These are phyloP conservation scores for Neoarius graeffei DNA, from an alignment of 2,113 vertebrate species.

Conservation along the genomic window DNA sequence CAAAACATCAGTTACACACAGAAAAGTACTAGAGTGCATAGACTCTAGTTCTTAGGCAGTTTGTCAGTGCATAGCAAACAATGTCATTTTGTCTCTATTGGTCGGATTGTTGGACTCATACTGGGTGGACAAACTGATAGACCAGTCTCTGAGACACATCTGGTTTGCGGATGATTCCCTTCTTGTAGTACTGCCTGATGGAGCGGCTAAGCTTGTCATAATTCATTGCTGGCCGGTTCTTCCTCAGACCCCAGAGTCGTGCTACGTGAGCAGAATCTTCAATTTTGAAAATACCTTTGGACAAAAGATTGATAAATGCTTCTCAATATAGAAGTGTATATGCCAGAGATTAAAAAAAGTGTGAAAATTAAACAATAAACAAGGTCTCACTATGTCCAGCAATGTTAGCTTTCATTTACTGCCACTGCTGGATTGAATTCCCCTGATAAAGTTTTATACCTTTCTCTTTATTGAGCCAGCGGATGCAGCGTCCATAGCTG, in stretches of 20 bases:
- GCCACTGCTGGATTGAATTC: not conserved
- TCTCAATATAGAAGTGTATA: not conserved
- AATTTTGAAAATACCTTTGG: conserved; percentile 93
- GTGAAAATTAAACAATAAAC: not conserved
- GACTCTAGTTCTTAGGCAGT: conserved; percentile 19
- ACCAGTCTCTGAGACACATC: conserved; percentile 97
- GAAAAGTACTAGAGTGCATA: conserved; percentile 8
- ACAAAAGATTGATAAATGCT: not conserved
- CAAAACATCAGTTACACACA: conserved; percentile 3
- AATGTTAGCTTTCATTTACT: not conserved
- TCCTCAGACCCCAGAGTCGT: conserved; percentile 92
- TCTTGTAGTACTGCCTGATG: conserved; percentile 99
- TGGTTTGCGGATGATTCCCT: conserved; percentile 96
- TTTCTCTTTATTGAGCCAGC: conserved; percentile 98
- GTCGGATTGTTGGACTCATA: conserved; percentile 68
- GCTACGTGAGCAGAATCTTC: conserved; percentile 97
- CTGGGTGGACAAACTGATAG: conserved; percentile 95
- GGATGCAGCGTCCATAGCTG: conserved; percentile 93
- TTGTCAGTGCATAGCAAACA: conserved; percentile 58
- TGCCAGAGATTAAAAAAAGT: no score
- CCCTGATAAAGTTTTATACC: conserved; percentile 65
- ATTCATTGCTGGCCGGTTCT: conserved; percentile 98
- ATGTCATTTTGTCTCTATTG: conserved; percentile 23
- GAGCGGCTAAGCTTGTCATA: conserved; percentile 99
- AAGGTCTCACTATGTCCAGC: not conserved